Evolutionary conservation across 1,140 invertebrate species (phyloP).

Genomic region (Achroia grisella): DNA sequence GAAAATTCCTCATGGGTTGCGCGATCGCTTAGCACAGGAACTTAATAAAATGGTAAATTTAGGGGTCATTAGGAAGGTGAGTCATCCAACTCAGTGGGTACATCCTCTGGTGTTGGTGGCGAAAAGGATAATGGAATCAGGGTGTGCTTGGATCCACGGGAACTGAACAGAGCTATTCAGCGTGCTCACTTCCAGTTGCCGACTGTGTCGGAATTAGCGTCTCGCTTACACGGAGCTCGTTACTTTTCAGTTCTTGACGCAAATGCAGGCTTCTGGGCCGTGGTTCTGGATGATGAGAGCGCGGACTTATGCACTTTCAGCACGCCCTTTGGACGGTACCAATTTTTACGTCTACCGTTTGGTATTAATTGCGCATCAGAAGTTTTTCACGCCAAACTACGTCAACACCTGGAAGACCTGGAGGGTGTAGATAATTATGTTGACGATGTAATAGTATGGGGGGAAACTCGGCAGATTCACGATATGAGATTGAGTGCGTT

Average conservation of each 20-base stretch:
- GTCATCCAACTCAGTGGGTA: slow-evolving; percentile 2
- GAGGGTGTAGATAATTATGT: slow-evolving; percentile 15
- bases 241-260: slow-evolving; percentile 16
- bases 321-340: slow-evolving; percentile 20
- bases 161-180: slow-evolving; percentile 1
- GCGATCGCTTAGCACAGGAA: slow-evolving; percentile 13
- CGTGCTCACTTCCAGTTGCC: slow-evolving; percentile 7
- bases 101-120: slow-evolving; percentile 1
- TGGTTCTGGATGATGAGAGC: slow-evolving; percentile 10
- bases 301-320: slow-evolving; percentile 20
- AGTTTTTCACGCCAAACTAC: slow-evolving; percentile 18
- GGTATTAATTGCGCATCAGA: slow-evolving; percentile 21
- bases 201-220: slow-evolving; percentile 2
- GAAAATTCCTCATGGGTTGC: slow-evolving; percentile 16
- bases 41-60: slow-evolving; percentile 14
- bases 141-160: neutral
- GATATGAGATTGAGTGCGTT: neutral
- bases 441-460: slow-evolving; percentile 16
- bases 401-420: slow-evolving; percentile 11
- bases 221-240: slow-evolving; percentile 2
- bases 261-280: slow-evolving; percentile 17
- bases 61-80: slow-evolving; percentile 7
- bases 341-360: slow-evolving; percentile 21
- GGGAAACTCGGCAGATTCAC: neutral
- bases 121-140: no score